A percentile compares a stretch with the other conserved stretches of the same genome.
Conservation (phyloP, 2,797 vertebrate species). For the Natrix natrix region DNA sequence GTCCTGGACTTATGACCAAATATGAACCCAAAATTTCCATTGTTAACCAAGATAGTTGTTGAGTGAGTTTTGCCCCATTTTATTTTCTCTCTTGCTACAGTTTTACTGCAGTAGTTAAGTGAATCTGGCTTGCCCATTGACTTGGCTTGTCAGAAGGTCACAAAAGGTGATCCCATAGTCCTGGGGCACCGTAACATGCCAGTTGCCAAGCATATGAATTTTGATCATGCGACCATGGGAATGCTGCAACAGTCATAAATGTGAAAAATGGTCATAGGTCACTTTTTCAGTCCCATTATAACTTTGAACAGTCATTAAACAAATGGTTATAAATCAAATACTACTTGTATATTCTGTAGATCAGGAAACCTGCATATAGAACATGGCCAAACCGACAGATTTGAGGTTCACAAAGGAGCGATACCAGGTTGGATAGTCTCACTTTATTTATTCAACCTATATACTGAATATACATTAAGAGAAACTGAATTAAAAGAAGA, state of each 20-base stretch:
- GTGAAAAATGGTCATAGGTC: too few species aligned
- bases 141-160: too few species aligned
- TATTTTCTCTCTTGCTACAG: too few species aligned
- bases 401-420: background rate
- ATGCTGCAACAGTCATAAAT: too few species aligned
- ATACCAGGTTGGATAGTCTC: background rate
- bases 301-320: too few species aligned
- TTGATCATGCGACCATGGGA: too few species aligned
- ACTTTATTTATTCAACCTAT: background rate
- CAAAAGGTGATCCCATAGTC: too few species aligned
- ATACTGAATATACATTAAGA: background rate
- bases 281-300: too few species aligned
- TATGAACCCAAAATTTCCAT: background rate
- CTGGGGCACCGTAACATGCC: too few species aligned
- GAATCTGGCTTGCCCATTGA: too few species aligned
- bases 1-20: background rate
- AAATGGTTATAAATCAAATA: background rate
- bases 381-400: background rate
- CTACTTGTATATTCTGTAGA: background rate
- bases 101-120: too few species aligned
- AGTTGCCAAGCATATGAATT: too few species aligned
- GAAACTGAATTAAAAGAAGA: background rate
- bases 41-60: background rate
- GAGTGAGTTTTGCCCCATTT: background rate
- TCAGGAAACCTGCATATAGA: background rate